Evolutionary conservation across 1,140 invertebrate species (phyloP), one percentile per base, ranked within the genome.

Genomic region (Scaptomyza hsui): DNA sequence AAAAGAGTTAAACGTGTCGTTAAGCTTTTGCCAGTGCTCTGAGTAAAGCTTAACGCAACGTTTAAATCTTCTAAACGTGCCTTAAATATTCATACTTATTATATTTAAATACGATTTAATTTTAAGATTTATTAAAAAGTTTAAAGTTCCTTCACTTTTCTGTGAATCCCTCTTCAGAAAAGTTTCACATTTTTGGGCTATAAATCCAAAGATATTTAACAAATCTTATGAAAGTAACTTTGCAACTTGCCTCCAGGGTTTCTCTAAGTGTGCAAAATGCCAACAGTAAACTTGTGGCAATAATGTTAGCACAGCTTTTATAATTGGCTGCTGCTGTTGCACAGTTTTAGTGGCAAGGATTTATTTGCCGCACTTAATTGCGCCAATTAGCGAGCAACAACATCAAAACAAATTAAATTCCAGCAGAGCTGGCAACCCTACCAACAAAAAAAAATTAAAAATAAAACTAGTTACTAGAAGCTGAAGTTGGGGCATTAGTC

Each of bases 311-410:
- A 16, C 1, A 4, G 26, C 39, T 72, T 57, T 52, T 52, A 64
- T 78, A 71, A 83, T 82, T 83, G 61, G 37, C 15, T 48, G 57
- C 10, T 26, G 39, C 21, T 24, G 29, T 21, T 57, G 53, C 29
- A 37, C 35, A 44, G 57, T 41, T 41, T 35, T 24, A 32, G 21
- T 26, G 57, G 51, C 68, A 60, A 79, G 80, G 75, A 82, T 72
- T 72, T 49, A 67, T 56, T 75, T 62, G 39, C 71, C 48, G 65
- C 60, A 75, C 57, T 83, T 83, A 78, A 82, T 83, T 78, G 72
- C 79, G 1, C 72, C 72, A 83, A 75, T 83, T 78, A 78, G 75
- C 37, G 49, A 51, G 48, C 55, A 61, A 51, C 37, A 71, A 71
- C 57, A 47, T 47, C 69, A 51, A 67, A 73, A 45, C 60, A 74